Evolutionary conservation across 2,797 vertebrate species (phyloP).

Genomic region (Sebastiscus tertius): DNA sequence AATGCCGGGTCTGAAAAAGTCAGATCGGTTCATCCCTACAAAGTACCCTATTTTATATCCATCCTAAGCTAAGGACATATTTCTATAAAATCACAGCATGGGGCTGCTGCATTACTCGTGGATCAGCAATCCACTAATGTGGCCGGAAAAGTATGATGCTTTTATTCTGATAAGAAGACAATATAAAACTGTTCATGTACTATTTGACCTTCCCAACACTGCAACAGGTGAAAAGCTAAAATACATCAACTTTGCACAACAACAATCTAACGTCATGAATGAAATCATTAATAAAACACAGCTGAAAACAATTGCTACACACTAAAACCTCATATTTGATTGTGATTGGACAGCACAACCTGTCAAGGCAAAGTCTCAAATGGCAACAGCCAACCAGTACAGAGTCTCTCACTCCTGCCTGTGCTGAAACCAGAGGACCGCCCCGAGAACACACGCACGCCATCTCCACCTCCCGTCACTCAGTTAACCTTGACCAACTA

Average conservation of each 20-base stretch:
- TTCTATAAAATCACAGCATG: neutral
- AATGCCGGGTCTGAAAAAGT: no score
- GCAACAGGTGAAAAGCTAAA: neutral
- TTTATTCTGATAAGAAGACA: neutral
- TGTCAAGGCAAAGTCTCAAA: conserved; percentile 11
- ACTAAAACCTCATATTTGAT: neutral
- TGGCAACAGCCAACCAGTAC: conserved; percentile 21
- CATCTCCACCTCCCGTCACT: conserved; percentile 24
- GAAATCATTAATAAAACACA: conserved; percentile 1
- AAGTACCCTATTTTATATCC: neutral
- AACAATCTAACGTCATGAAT: neutral
- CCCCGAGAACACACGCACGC: neutral
- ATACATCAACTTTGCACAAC: neutral
- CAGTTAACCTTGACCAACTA: conserved; percentile 74
- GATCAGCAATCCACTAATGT: neutral
- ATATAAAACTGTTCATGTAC: neutral
- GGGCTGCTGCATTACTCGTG: neutral
- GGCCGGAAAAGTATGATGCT: neutral
- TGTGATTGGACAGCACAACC: neutral
- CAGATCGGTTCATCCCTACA: neutral
- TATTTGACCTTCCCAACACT: neutral
- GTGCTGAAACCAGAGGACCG: conserved; percentile 19
- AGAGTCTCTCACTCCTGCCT: neutral
- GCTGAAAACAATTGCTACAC: conserved; percentile 32
- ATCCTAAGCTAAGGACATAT: neutral